phyloP scores from a whole-genome alignment of 2,113 vertebrate species.

The Apodemus sylvaticus region DNA sequence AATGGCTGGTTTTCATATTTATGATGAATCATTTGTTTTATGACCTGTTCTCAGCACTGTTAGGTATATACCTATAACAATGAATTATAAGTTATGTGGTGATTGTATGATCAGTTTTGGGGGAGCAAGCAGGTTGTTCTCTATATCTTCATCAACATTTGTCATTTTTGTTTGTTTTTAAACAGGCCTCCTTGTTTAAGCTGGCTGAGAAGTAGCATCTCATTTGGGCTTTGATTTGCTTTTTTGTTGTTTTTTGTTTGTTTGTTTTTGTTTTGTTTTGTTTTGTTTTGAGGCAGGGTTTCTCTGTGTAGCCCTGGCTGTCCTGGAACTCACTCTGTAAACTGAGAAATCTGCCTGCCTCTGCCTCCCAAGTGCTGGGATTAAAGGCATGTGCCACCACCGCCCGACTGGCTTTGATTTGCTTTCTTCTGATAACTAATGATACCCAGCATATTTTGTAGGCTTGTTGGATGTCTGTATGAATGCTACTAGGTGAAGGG shows the following conservation, averaged over 20 bases:
- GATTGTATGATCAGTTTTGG: neutral
- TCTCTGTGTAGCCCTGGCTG: too few relatives aligned
- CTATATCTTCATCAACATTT: neutral
- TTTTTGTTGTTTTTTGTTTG: too few relatives aligned
- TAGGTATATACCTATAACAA: neutral
- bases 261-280: too few relatives aligned
- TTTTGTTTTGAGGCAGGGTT: too few relatives aligned
- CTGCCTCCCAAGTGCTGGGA: too few relatives aligned
- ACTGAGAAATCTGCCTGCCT: too few relatives aligned
- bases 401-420: neutral
- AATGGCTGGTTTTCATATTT: neutral
- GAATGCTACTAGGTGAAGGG: neutral
- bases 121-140: neutral
- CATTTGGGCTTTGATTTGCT: too few relatives aligned
- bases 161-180: neutral
- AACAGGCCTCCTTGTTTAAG: neutral
- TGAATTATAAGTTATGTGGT: neutral
- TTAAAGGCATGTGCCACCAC: too few relatives aligned
- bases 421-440: neutral
- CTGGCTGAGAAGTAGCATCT: neutral
- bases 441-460: neutral
- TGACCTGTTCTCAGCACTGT: neutral
- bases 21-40: slow-evolving; percentile 34
- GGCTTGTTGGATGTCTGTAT: neutral
- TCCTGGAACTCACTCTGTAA: too few relatives aligned